A percentile compares a stretch with the other conserved stretches of the same genome.
These are phyloP conservation scores for Gadus chalcogrammus DNA, from an alignment of 2,113 vertebrate species.

Conservation along the genomic window DNA sequence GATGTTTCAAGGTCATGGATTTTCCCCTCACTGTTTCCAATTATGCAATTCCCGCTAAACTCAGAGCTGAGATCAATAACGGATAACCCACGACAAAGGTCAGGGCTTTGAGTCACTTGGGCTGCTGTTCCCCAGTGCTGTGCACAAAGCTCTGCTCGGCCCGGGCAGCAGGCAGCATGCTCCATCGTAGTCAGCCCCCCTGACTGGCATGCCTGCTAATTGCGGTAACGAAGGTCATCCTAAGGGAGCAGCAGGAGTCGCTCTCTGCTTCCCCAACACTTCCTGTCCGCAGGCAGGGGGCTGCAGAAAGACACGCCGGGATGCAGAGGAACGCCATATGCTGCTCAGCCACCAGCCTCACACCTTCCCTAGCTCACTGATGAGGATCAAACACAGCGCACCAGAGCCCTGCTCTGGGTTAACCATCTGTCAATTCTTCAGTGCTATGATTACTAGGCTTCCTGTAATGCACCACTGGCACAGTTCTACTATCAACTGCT, in stretches of 20 bases:
- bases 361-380: slow-evolving; percentile 36
- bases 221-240: slow-evolving; percentile 73
- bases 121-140: neutral
- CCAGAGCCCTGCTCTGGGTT: neutral
- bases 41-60: too few species aligned
- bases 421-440: too few species aligned
- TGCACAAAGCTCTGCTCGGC: neutral
- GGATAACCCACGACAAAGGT: too few species aligned
- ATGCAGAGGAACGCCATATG: slow-evolving; percentile 64
- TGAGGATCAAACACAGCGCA: slow-evolving; percentile 23
- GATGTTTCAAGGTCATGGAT: too few species aligned
- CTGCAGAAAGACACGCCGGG: slow-evolving; percentile 45
- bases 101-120: too few species aligned
- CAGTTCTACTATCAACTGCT: too few species aligned
- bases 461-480: too few species aligned
- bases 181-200: slow-evolving; percentile 19
- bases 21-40: too few species aligned
- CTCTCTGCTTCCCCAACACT: slow-evolving; percentile 58
- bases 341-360: slow-evolving; percentile 43
- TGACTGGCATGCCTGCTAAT: slow-evolving; percentile 70
- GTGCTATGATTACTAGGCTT: too few species aligned
- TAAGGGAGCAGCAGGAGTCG: slow-evolving; percentile 62
- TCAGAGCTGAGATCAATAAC: too few species aligned
- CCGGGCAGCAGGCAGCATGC: slow-evolving; percentile 18
- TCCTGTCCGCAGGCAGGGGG: slow-evolving; percentile 47